Evolutionary conservation across 2,888 invertebrate genomes (phyloP).

Genomic region (Hyles lineata): DNA sequence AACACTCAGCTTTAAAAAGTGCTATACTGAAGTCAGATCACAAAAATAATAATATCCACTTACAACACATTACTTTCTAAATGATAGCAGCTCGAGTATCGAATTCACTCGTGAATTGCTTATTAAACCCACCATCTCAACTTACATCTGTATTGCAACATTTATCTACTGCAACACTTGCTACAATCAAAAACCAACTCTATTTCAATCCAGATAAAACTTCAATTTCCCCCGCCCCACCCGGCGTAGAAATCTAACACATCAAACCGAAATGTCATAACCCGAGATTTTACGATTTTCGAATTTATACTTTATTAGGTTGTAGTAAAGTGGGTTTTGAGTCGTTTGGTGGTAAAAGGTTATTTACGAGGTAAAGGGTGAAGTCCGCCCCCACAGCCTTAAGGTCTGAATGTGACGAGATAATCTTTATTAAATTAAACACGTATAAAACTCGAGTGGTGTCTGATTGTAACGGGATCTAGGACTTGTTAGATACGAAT

Average conservation of each 20-base stretch:
- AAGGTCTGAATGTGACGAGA: conserved; percentile 22
- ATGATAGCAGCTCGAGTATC: conserved; percentile 36
- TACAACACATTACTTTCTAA: conserved; percentile 39
- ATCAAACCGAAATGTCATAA: conserved; percentile 30
- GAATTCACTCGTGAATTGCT: conserved; percentile 23
- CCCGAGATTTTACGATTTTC: background rate
- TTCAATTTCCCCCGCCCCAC: conserved; percentile 41
- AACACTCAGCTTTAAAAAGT: too few relatives aligned
- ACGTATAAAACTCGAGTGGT: conserved; percentile 24
- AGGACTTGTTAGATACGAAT: background rate
- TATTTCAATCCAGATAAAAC: conserved; percentile 37
- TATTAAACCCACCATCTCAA: conserved; percentile 18
- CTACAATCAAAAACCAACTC: conserved; percentile 46
- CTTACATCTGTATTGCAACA: conserved; percentile 77
- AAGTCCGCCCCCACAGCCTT: conserved; percentile 57
- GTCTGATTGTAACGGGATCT: conserved; percentile 10
- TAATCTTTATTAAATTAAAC: conserved; percentile 27
- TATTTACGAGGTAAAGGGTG: conserved; percentile 67
- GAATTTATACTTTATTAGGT: conserved; percentile 32
- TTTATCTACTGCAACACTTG: conserved; percentile 59
- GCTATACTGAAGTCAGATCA: background rate
- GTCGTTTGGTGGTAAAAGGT: conserved; percentile 49
- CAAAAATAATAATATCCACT: conserved; percentile 32
- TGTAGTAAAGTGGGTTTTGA: conserved; percentile 41
- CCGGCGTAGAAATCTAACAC: conserved; percentile 28